Base-by-base conservation (phyloP, 2,888 invertebrate species). In the Lymantria monacha region DNA sequence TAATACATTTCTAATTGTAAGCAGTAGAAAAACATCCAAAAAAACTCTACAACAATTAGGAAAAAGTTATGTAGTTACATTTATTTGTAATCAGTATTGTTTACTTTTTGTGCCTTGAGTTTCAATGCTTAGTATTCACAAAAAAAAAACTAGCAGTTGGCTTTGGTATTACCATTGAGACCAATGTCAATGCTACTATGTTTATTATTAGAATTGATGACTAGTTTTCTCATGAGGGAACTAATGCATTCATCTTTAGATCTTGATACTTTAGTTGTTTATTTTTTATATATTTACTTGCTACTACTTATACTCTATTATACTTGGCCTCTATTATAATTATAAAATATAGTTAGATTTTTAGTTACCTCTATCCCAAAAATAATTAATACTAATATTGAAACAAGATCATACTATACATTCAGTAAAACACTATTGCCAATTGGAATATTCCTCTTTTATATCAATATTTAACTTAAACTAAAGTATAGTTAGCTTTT, bases 191-290 rank as follows among this genome's bases (percentile, higher is more conserved):
- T 33, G 47, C 37, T 33, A 44, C 49, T 43, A 22, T 51, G 54
- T 55, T 53, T 66, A 63, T 59, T 55, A 53, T 48, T 67, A 63
- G 61, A 61, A 48, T 63, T 61, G 55, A 57, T 60, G 43, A 50
- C 43, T 47, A 13, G 30, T 33, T 44, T 60, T 48, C 42, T 11
- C 36, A 36, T 36, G n/a, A 36, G 36, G 3, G 9, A 9, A 11
- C 9, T 36, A 36, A 36, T 36, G 7, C 36, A n/a, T n/a, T n/a
- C n/a, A 36, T n/a, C n/a, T n/a, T 9, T 40, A 12, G 2, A 13
- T 40, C 5, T 22, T 22, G n/a, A n/a, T n/a, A n/a, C 22, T 22
- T 22, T 3, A 5, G 2, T 22, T 22, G 22, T 22, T 22, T 22
- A 22, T 22, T 3, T 22, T n/a, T n/a, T n/a, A n/a, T n/a, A n/a